Evolutionary conservation across 2,113 vertebrate genomes (phyloP).

Genomic region (Galbula dea): DNA sequence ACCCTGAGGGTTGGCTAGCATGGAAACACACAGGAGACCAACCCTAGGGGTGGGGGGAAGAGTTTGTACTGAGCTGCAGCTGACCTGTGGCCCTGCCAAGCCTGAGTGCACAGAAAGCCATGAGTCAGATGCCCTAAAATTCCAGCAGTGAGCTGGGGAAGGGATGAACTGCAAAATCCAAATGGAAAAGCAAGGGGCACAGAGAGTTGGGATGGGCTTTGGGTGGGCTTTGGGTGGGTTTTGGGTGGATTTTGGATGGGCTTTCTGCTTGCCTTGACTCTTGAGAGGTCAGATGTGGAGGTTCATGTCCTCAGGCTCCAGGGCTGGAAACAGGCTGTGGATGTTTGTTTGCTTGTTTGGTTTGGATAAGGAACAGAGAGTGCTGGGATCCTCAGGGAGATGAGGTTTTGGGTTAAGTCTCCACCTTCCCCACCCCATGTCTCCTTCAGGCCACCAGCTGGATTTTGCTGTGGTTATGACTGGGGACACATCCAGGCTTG

Average conservation of each 20-base stretch:
- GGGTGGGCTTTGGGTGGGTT: no score
- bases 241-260: neutral
- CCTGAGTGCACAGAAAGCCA: neutral
- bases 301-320: neutral
- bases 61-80: neutral
- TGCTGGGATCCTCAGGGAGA: accelerated
- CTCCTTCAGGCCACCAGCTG: neutral
- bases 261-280: neutral
- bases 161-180: neutral
- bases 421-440: accelerated
- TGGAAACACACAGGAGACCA: neutral
- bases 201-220: neutral
- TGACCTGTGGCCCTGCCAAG: neutral
- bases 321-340: neutral
- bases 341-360: neutral
- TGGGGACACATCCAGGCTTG: no score
- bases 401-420: neutral
- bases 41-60: neutral
- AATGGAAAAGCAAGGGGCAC: accelerated
- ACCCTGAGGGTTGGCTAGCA: neutral
- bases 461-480: neutral
- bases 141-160: neutral
- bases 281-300: neutral
- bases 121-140: slow-evolving; percentile 7
- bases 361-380: neutral